Percentiles rank a stretch among this genome's conserved stretches.
These are phyloP conservation scores for Zoanthus gigantus DNA, from an alignment of 92 coral and sea anemone genomes.

Conservation along the genomic window DNA sequence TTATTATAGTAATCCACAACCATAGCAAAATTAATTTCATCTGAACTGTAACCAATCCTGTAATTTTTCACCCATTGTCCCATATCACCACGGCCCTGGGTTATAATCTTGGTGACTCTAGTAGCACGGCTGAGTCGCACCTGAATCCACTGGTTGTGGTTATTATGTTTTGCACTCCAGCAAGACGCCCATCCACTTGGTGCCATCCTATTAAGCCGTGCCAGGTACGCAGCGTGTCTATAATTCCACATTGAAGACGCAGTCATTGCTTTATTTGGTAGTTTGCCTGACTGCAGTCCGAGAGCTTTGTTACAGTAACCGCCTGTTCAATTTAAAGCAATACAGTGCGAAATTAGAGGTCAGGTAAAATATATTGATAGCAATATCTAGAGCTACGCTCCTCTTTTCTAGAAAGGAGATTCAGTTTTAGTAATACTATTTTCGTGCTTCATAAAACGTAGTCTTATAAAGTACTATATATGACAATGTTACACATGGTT, in stretches of 20 bases:
- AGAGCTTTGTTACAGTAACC: conserved; percentile 36
- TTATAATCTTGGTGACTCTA: conserved; percentile 27
- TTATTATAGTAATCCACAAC: conserved; percentile 43
- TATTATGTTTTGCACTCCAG: conserved; percentile 26
- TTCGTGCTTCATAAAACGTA: no score
- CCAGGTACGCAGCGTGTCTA: conserved; percentile 29
- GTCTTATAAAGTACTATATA: no score
- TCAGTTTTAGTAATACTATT: no score
- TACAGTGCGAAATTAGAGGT: background rate
- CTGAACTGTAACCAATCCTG: conserved; percentile 38
- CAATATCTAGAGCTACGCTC: background rate
- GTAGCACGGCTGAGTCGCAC: conserved; percentile 28
- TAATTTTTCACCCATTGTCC: conserved; percentile 41
- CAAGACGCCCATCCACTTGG: conserved; percentile 37
- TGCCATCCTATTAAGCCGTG: conserved; percentile 21
- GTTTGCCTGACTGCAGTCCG: conserved; percentile 27
- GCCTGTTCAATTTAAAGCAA: background rate
- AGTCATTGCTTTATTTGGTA: conserved; percentile 41
- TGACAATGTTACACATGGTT: no score
- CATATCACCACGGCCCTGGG: conserved; percentile 31
- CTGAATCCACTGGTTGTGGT: conserved; percentile 47
- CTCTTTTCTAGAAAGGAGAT: no score
- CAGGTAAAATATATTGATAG: background rate
- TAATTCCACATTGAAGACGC: conserved; percentile 16
- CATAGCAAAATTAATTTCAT: conserved; percentile 35